Evolutionary conservation across 2,888 invertebrate genomes (phyloP).

Genomic region (Acrobasis consociella): DNA sequence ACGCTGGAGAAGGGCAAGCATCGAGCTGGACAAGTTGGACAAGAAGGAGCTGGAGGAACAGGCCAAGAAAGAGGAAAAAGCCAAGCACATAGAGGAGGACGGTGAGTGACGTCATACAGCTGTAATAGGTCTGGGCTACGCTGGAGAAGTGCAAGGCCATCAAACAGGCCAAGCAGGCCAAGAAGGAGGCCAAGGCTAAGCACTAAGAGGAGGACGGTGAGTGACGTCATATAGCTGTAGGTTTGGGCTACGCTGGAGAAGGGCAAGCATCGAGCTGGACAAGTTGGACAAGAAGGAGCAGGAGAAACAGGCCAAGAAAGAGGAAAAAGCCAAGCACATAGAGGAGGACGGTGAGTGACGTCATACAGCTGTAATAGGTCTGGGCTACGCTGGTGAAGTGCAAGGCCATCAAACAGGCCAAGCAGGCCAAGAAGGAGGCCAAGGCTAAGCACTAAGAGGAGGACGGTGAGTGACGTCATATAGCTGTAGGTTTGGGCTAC

Average conservation of each 20-base stretch:
- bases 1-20: too few relatives aligned
- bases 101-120: too few relatives aligned
- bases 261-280: constrained; percentile 66
- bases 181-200: constrained; percentile 69
- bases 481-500: too few relatives aligned
- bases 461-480: constrained; percentile 38
- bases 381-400: constrained; percentile 76
- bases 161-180: constrained; percentile 68
- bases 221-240: constrained; percentile 22
- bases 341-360: constrained; percentile 48
- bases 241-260: constrained; percentile 74
- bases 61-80: too few relatives aligned
- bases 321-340: constrained; percentile 67
- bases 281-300: too few relatives aligned
- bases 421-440: constrained; percentile 68
- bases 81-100: too few relatives aligned
- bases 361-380: too few relatives aligned
- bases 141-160: constrained; percentile 71
- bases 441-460: constrained; percentile 66
- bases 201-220: constrained; percentile 59
- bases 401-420: constrained; percentile 64
- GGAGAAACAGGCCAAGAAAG: too few relatives aligned
- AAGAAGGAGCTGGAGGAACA: too few relatives aligned
- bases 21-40: too few relatives aligned
- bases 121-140: constrained; percentile 49